These are phyloP conservation scores for Mus pahari DNA, from an alignment of 2,113 vertebrate species.

Conservation along the genomic window DNA sequence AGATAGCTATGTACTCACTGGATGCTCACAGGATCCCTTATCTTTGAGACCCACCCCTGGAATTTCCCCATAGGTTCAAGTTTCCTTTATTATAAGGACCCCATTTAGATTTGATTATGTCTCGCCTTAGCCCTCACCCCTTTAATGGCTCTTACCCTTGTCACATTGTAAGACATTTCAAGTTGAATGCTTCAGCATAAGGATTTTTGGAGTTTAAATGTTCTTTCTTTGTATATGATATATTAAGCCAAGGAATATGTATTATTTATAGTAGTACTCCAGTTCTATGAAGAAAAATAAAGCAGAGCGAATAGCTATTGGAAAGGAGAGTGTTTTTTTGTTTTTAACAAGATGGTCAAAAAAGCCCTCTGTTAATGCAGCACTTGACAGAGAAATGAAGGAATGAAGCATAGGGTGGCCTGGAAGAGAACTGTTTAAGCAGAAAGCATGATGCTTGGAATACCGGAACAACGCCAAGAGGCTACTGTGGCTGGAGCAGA, in stretches of 20 bases:
- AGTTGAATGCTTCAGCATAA: neutral
- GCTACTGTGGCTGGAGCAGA: neutral
- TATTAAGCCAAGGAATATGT: neutral
- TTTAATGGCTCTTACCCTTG: neutral
- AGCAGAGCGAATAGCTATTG: neutral
- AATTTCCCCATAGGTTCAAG: neutral
- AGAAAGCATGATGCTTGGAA: neutral
- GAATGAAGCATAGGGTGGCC: neutral
- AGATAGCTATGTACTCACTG: neutral
- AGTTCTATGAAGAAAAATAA: constrained; percentile 25
- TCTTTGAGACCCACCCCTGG: neutral
- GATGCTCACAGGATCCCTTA: neutral
- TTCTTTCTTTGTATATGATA: neutral
- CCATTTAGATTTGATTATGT: neutral
- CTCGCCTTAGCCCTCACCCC: neutral
- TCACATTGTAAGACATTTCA: neutral
- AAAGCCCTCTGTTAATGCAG: neutral
- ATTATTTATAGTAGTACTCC: neutral
- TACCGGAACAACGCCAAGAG: neutral
- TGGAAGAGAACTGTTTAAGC: neutral
- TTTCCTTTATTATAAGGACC: neutral
- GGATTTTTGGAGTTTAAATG: neutral
- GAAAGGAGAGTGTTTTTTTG: neutral
- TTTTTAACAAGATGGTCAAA: neutral
- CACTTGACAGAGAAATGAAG: constrained; percentile 22